Evolutionary conservation across 2,113 vertebrate genomes (phyloP).

Genomic region (Albula goreensis): DNA sequence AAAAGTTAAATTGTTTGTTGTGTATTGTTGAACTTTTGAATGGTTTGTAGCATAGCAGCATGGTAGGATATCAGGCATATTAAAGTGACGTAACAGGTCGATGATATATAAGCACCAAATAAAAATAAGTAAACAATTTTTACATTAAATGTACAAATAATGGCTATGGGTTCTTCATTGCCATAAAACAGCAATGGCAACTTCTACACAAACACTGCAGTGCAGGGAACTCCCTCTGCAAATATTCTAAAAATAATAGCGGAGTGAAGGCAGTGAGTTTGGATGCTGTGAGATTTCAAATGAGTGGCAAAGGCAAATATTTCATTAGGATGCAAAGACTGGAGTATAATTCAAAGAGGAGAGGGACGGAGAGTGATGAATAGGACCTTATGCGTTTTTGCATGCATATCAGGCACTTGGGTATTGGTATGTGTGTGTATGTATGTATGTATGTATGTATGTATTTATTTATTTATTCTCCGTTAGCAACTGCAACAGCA

Average conservation of each 20-base stretch:
- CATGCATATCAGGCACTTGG: not conserved
- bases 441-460: not conserved
- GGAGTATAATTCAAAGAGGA: not conserved
- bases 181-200: too few species aligned
- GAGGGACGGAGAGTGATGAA: not conserved
- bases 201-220: too few species aligned
- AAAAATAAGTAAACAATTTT: too few species aligned
- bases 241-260: not conserved
- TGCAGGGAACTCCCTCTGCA: not conserved
- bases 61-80: too few species aligned
- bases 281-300: not conserved
- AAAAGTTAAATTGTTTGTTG: too few species aligned
- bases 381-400: not conserved
- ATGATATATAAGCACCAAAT: too few species aligned
- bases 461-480: not conserved
- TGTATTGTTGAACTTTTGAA: too few species aligned
- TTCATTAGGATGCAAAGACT: not conserved
- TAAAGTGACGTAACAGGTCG: too few species aligned
- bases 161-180: too few species aligned
- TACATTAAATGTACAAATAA: too few species aligned
- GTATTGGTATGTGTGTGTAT: not conserved
- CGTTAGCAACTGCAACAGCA: not conserved
- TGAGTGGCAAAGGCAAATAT: not conserved
- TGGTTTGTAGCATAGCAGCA: too few species aligned
- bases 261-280: not conserved